Evolutionary conservation across 30 jellyfish, hydroid and myxozoan genomes (phyloP).

Genomic region (Hydra vulgaris): DNA sequence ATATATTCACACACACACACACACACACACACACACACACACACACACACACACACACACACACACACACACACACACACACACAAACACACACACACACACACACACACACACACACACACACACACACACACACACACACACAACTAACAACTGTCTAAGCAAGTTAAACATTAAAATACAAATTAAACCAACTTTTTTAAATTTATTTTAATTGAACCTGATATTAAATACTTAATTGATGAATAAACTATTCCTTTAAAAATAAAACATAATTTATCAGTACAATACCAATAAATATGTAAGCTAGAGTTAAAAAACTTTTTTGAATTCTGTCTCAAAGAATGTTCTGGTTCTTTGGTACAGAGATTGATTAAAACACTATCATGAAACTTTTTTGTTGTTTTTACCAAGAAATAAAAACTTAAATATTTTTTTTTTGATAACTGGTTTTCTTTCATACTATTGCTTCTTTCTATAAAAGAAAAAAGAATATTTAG

Average conservation of each 20-base stretch:
- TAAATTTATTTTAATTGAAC: constrained; percentile 28
- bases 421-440: background rate
- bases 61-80: too few relatives aligned
- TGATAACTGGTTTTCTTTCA: constrained; percentile 5
- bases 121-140: background rate
- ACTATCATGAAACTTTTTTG: background rate
- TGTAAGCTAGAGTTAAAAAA: constrained; percentile 42
- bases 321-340: constrained; percentile 42
- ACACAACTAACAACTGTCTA: constrained; percentile 2
- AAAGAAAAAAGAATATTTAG: background rate
- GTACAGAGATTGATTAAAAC: background rate
- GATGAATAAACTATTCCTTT: constrained; percentile 45
- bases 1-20: too few relatives aligned
- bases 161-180: background rate
- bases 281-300: constrained; percentile 46
- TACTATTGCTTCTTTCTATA: background rate
- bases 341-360: constrained; percentile 39
- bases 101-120: background rate
- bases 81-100: background rate
- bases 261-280: constrained; percentile 30
- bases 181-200: constrained; percentile 19
- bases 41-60: too few relatives aligned
- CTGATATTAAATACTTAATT: constrained; percentile 36
- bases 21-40: too few relatives aligned
- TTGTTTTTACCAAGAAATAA: too few relatives aligned